Conservation (phyloP, 2,113 vertebrate species). For the Rhea pennata region DNA sequence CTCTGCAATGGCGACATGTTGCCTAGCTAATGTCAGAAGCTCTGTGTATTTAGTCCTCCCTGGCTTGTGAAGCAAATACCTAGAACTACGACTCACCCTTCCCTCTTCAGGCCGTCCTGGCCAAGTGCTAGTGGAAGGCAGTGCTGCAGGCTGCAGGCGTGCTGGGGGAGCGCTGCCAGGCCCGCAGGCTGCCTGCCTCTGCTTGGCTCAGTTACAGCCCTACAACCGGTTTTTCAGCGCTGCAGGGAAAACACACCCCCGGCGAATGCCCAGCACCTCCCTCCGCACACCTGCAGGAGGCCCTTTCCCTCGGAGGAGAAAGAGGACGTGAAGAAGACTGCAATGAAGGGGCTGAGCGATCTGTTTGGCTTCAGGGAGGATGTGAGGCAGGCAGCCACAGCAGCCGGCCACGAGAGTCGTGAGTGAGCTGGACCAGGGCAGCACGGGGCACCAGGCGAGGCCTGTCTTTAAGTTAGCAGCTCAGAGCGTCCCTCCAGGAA, state of each 20-base stretch:
- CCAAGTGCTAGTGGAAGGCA: fast-evolving
- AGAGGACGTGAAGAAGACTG: background rate
- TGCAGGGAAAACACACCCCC: background rate
- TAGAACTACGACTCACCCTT: fast-evolving
- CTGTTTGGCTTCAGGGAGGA: background rate
- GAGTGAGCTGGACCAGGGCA: background rate
- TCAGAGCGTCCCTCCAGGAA: too few species aligned
- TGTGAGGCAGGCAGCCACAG: fast-evolving
- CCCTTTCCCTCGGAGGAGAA: background rate
- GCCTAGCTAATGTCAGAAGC: background rate
- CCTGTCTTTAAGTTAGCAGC: too few species aligned
- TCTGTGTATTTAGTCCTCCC: background rate
- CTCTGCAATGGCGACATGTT: fast-evolving
- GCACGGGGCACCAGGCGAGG: fast-evolving
- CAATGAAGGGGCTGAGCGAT: background rate
- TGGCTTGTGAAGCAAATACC: background rate
- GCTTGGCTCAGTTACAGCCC: fast-evolving
- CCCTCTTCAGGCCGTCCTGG: fast-evolving
- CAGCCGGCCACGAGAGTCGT: background rate
- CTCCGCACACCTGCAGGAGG: fast-evolving
- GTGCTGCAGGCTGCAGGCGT: background rate
- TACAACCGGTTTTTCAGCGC: background rate
- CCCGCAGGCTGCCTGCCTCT: background rate
- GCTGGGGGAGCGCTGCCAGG: background rate
- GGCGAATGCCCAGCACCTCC: background rate